Conservation (phyloP, 2,888 invertebrate genomes). For the Hydraecia micacea region DNA sequence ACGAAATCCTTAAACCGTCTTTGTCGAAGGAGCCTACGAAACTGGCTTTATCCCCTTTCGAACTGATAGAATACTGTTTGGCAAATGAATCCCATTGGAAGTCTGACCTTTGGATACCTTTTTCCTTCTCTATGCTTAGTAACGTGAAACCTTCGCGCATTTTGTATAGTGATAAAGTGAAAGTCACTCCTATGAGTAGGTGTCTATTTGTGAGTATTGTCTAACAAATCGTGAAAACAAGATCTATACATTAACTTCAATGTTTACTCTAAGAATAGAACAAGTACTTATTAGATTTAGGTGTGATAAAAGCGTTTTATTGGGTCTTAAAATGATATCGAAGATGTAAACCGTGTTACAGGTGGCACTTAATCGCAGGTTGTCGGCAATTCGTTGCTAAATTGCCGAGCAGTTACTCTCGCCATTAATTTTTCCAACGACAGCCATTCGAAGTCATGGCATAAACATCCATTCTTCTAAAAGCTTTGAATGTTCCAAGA, state of each 20-base stretch:
- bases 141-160: neutral
- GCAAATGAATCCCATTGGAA: conserved; percentile 44
- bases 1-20: conserved; percentile 29
- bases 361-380: conserved; percentile 72
- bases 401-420: conserved; percentile 74
- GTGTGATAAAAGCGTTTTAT: conserved; percentile 65
- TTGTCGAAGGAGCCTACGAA: conserved; percentile 18
- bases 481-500: conserved; percentile 72
- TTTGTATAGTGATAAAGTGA: conserved; percentile 19
- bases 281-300: conserved; percentile 49
- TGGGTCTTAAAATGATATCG: conserved; percentile 72
- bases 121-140: conserved; percentile 17
- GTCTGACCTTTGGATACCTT: conserved; percentile 19
- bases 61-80: conserved; percentile 31
- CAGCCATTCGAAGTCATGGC: conserved; percentile 77
- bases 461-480: conserved; percentile 78
- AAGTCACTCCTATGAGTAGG: neutral
- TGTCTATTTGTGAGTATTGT: conserved; percentile 8
- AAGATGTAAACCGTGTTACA: conserved; percentile 71
- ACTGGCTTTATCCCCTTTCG: conserved; percentile 41
- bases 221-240: conserved; percentile 19
- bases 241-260: neutral
- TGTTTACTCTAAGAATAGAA: conserved; percentile 46
- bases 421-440: conserved; percentile 82
- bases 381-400: conserved; percentile 76